Evolutionary conservation across 1,140 invertebrate species (phyloP), one percentile per base, ranked within the genome.

Genomic region (Zaprionus tsacasi): DNA sequence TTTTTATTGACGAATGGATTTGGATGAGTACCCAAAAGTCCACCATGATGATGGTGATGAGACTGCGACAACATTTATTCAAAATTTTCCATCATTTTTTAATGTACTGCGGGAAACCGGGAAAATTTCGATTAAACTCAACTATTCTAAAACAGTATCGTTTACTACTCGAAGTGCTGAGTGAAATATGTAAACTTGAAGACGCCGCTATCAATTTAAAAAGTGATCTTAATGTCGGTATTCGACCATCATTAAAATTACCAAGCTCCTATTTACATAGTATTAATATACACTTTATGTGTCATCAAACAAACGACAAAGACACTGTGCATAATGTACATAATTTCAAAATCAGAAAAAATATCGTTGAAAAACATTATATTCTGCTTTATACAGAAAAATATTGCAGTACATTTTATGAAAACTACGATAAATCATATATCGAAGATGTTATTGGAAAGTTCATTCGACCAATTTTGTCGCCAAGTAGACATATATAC

Each of bases 11-110:
- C 82, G 96, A 97, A 68, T 98, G 96, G 96, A 94, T 96, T 30
- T 94, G 95, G n/a, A 97, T 97, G 91, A 94, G 94, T 50, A 93
- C 96, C 0, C 95, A 96, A 81, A 94, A 94, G 6, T 94, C 96
- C 27, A 94, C 95, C 65, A 95, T 95, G 0, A 93, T 95, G 50
- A 93, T 96, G 36, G 94, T 96, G 7, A 94, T 96, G 70, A 95
- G 96, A 90, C 93, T 98, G 17, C 93, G 97, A 30, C 95, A 97
- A 86, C 96, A 96, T 69, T 96, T 97, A 92, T 96, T 97, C 82
- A 79, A 57, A 12, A 40, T 64, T 10, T 92, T 81, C 15, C 54
- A 83, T 17, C 69, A 91, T 21, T 59, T 87, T 38, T 15, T 92
- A 7, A 77, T 59, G 25, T 21, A 82, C 58, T 92, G 91, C 57